Conservation (phyloP, 2,113 vertebrate genomes). For the Aspiorhynchus laticeps region DNA sequence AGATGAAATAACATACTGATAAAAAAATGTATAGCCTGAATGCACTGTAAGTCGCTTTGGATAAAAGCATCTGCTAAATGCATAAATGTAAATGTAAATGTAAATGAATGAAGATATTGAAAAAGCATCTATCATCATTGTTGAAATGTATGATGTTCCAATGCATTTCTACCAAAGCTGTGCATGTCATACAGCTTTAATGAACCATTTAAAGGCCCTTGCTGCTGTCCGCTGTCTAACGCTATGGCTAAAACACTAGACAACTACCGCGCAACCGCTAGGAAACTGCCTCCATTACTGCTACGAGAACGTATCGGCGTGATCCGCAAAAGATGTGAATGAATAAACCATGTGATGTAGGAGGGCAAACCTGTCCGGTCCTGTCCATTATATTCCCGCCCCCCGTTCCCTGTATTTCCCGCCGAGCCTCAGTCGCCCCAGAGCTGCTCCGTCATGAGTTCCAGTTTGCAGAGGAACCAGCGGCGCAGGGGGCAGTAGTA, state of each 20-base stretch:
- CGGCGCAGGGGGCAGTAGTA: constrained; percentile 96
- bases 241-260: not conserved
- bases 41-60: too few relatives aligned
- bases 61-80: too few relatives aligned
- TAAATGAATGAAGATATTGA: constrained; percentile 22
- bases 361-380: constrained; percentile 56
- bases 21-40: too few relatives aligned
- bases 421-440: constrained; percentile 81
- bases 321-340: constrained; percentile 24
- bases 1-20: too few relatives aligned
- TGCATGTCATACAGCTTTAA: not conserved
- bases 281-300: not conserved
- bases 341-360: constrained; percentile 41
- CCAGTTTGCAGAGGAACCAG: constrained; percentile 92
- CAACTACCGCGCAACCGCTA: not conserved
- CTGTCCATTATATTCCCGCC: constrained; percentile 10
- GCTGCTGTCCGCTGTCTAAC: not conserved
- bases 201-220: not conserved
- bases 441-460: constrained; percentile 82
- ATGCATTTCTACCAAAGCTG: constrained; percentile 1
- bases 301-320: not conserved
- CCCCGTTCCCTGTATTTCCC: constrained; percentile 8
- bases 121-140: not conserved
- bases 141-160: not conserved
- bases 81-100: too few relatives aligned